Evolutionary conservation across 2,113 vertebrate species (phyloP).

Genomic region (Brienomyrus brachyistius): DNA sequence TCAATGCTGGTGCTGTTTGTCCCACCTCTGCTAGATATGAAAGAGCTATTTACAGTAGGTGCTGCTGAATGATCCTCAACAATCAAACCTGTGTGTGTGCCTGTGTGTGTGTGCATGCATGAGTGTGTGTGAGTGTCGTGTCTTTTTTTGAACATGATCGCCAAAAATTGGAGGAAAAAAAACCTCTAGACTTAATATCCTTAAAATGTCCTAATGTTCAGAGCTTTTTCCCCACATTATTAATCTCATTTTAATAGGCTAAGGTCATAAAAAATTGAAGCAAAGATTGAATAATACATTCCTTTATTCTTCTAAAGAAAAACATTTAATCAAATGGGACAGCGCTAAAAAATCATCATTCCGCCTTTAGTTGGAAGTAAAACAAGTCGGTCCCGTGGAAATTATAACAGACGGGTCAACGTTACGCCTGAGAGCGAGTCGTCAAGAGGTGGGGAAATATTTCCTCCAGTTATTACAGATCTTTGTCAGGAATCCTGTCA

Average conservation of each 20-base stretch:
- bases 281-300: neutral
- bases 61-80: neutral
- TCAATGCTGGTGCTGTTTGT: neutral
- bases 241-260: neutral
- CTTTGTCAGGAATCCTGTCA: conserved; percentile 2
- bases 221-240: neutral
- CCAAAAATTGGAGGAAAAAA: neutral
- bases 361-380: neutral
- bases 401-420: neutral
- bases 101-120: neutral
- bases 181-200: neutral
- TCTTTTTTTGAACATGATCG: too few relatives aligned
- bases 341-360: neutral
- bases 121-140: too few relatives aligned
- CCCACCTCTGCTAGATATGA: neutral
- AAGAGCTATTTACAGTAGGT: neutral
- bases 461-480: neutral
- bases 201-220: neutral
- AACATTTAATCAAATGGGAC: neutral
- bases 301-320: neutral
- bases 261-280: conserved; percentile 1
- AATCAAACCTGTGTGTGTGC: neutral
- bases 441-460: neutral
- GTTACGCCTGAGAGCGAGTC: neutral
- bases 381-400: neutral